Conservation (phyloP, 1,140 invertebrate genomes). For the Lordiphosa mommai region DNA sequence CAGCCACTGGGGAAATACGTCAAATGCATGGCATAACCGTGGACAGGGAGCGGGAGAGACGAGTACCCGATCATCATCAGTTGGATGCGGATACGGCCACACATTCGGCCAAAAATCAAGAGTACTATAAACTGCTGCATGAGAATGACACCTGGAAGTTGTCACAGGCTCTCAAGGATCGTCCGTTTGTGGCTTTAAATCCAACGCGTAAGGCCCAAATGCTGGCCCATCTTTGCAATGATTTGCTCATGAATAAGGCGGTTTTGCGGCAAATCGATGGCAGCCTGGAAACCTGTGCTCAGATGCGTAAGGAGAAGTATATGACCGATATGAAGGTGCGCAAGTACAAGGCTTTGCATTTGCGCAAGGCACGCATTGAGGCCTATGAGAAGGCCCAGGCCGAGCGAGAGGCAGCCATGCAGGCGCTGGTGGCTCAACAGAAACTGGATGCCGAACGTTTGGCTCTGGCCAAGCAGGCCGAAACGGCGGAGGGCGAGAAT, state of each 20-base stretch:
- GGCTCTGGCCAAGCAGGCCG: slow-evolving; percentile 50
- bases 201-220: slow-evolving; percentile 93
- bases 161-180: slow-evolving; percentile 87
- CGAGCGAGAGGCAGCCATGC: slow-evolving; percentile 75
- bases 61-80: slow-evolving; percentile 89
- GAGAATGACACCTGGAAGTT: slow-evolving; percentile 86
- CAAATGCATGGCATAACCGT: slow-evolving; percentile 88
- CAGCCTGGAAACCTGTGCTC: slow-evolving; percentile 87
- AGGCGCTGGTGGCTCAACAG: slow-evolving; percentile 62
- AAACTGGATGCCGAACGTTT: slow-evolving; percentile 62
- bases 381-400: slow-evolving; percentile 84
- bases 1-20: slow-evolving; percentile 91
- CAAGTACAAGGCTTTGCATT: slow-evolving; percentile 88
- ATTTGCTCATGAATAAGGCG: slow-evolving; percentile 94
- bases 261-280: slow-evolving; percentile 90
- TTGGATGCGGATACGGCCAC: slow-evolving; percentile 83
- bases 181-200: slow-evolving; percentile 92
- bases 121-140: slow-evolving; percentile 88
- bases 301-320: slow-evolving; percentile 89
- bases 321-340: slow-evolving; percentile 92
- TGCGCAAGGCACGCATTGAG: slow-evolving; percentile 87
- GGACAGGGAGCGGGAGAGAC: slow-evolving; percentile 87
- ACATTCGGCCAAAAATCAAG: slow-evolving; percentile 85
- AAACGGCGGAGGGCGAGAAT: slow-evolving; percentile 39
- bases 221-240: slow-evolving; percentile 94